Percentiles rank a stretch among this genome's conserved stretches.
phyloP scores from a whole-genome alignment of 1,140 invertebrate species.

The Drosophila insularis region DNA sequence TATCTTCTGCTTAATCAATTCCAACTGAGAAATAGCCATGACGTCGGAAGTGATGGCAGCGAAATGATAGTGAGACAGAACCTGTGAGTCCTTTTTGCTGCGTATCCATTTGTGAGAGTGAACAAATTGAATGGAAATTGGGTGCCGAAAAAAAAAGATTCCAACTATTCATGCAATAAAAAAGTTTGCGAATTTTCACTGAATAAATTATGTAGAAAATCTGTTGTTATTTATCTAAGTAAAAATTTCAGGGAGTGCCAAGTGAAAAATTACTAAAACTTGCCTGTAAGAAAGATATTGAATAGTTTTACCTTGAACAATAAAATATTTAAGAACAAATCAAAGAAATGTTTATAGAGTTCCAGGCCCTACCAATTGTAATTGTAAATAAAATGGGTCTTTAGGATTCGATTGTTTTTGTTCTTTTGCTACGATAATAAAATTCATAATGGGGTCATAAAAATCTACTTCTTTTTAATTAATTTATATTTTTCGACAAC shows the following conservation, averaged over 20 bases:
- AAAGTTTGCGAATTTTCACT: slow-evolving; percentile 4
- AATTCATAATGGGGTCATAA: too few relatives aligned
- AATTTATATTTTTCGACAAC: too few relatives aligned
- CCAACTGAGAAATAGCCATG: slow-evolving; percentile 18
- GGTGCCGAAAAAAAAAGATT: not conserved
- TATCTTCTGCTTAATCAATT: slow-evolving; percentile 12
- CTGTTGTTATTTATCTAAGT: slow-evolving; percentile 8
- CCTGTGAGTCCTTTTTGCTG: slow-evolving; percentile 4
- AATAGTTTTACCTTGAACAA: not conserved
- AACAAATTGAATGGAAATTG: slow-evolving; percentile 10
- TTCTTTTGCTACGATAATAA: too few relatives aligned
- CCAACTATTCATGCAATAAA: slow-evolving; percentile 3
- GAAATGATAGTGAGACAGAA: not conserved
- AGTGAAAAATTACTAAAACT: slow-evolving; percentile 7
- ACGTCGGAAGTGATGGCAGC: slow-evolving; percentile 13
- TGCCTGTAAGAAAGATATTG: too few relatives aligned
- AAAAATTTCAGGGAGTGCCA: not conserved
- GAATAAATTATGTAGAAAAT: slow-evolving; percentile 11
- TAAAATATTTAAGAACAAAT: too few relatives aligned
- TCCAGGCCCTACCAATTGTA: too few relatives aligned
- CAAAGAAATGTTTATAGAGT: too few relatives aligned
- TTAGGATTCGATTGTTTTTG: too few relatives aligned
- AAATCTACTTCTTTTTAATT: too few relatives aligned
- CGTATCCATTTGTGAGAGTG: not conserved
- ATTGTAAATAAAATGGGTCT: too few relatives aligned